Conservation (phyloP, 2,888 invertebrate genomes). For the Drosophila koepferae region DNA sequence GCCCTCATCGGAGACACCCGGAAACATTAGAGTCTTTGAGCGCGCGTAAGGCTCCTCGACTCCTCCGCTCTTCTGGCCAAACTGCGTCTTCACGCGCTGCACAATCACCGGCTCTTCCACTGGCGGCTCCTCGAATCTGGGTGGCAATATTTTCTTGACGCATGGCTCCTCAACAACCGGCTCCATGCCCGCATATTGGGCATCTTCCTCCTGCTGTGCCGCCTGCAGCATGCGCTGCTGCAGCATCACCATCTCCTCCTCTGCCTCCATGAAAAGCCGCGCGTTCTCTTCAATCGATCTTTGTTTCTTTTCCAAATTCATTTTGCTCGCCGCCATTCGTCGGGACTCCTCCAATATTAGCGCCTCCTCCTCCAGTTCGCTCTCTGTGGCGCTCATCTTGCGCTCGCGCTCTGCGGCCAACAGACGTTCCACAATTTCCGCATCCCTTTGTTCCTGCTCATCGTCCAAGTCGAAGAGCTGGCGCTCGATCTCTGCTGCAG, state of each 20-base stretch:
- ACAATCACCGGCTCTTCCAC: constrained; percentile 55
- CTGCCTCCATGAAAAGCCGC: constrained; percentile 81
- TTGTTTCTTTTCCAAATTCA: constrained; percentile 69
- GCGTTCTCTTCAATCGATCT: constrained; percentile 81
- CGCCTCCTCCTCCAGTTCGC: constrained; percentile 70
- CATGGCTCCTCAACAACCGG: constrained; percentile 76
- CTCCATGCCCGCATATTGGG: constrained; percentile 65
- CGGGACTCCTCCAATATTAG: constrained; percentile 44
- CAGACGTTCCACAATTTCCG: constrained; percentile 63
- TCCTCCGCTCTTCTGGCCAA: constrained; percentile 74
- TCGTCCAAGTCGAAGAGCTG: constrained; percentile 54
- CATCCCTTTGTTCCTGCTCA: constrained; percentile 60
- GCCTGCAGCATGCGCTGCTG: constrained; percentile 72
- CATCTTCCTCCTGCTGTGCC: constrained; percentile 48
- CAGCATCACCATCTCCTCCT: constrained; percentile 82
- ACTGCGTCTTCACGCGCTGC: constrained; percentile 83
- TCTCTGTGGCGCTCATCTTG: constrained; percentile 67
- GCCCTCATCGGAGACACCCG: constrained; percentile 81
- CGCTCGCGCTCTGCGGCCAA: constrained; percentile 68
- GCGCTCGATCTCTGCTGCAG: constrained; percentile 55
- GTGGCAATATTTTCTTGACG: constrained; percentile 63
- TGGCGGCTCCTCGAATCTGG: constrained; percentile 49
- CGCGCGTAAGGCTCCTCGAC: constrained; percentile 68
- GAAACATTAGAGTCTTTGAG: constrained; percentile 78
- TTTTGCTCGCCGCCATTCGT: constrained; percentile 53